Base-by-base conservation (phyloP, 2,888 invertebrate species). In the Dynastes tityus region DNA sequence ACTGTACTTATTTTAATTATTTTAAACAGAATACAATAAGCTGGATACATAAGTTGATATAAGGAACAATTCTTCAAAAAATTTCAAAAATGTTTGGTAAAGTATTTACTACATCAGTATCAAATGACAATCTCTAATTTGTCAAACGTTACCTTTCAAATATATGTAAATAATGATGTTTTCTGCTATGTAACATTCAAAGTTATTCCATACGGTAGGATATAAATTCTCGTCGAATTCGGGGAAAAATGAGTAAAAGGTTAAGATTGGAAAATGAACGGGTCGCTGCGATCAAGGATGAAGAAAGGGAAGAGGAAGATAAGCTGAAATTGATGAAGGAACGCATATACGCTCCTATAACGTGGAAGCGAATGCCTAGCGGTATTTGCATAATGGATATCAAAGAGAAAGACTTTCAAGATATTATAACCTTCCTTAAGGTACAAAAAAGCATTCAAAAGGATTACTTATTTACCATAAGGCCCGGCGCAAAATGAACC, bases 351-450 rank as follows among this genome's bases (percentile, higher is more conserved):
- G 85, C 85, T 0, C 87, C 88, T 1, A 65, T 88, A 9, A 78
- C 86, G 45, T 88, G 88, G 88, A 83, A 83, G 58, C 81, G 84
- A 40, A 80, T 87, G 22, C 81, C 82, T 4, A 82, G 80, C 6
- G 87, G 87, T 2, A 85, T 87, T 67, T 83, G 82, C 78, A 87
- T 88, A 55, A 84, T 86, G 80, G 88, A 88, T 81, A 74, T 88
- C 32, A 84, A 85, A 79, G 83, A 86, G 11, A 81, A 83, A 4
- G 78, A 84, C 78, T 87, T 83, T 77, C 81, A 85, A 8, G 84
- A 83, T 67, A 83, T 84, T 11, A 22, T 87, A 27, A 82, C 85
- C 55, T 81, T 88, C 68, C 84, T 88, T 32, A 77, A 84, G 82
- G 86, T 86, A 79, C 70, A 27, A 27, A 4, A n/a, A 1, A n/a